A percentile compares a stretch with the other conserved stretches of the same genome.
Evolutionary conservation across 2,797 vertebrate genomes (phyloP).

Genomic region (Thripadectes ignobilis): DNA sequence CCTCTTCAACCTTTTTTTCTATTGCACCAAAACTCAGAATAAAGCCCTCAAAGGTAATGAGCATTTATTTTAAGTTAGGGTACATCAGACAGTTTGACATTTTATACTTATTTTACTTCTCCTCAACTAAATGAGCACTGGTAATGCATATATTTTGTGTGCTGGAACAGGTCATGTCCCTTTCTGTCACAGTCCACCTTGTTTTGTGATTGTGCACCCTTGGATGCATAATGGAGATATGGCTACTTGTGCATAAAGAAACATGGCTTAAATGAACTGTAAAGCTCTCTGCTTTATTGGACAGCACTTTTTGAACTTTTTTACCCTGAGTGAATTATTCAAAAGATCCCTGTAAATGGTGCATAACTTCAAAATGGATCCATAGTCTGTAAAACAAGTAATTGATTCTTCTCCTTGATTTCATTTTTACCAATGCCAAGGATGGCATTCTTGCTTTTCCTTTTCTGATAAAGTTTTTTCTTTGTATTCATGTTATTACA

Average conservation of each 20-base stretch:
- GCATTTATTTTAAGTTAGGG: conserved; percentile 44
- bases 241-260: conserved; percentile 66
- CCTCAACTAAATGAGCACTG: conserved; percentile 25
- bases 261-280: conserved; percentile 64
- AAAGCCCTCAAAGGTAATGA: not conserved
- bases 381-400: not conserved
- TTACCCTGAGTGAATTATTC: conserved; percentile 31
- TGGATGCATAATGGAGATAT: conserved; percentile 52
- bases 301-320: conserved; percentile 34
- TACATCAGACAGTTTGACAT: conserved; percentile 26
- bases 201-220: conserved; percentile 59
- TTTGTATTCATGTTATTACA: not conserved
- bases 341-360: conserved; percentile 52
- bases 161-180: conserved; percentile 67
- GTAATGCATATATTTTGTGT: conserved; percentile 44
- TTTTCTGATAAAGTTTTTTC: not conserved
- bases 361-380: conserved; percentile 43
- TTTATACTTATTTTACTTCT: conserved; percentile 55
- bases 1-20: not conserved
- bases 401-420: conserved; percentile 26
- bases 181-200: conserved; percentile 68
- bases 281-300: conserved; percentile 59
- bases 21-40: not conserved
- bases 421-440: not conserved
- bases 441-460: not conserved